Evolutionary conservation across 2,888 invertebrate genomes (phyloP).

Genomic region (Sceliomorpha sp.): DNA sequence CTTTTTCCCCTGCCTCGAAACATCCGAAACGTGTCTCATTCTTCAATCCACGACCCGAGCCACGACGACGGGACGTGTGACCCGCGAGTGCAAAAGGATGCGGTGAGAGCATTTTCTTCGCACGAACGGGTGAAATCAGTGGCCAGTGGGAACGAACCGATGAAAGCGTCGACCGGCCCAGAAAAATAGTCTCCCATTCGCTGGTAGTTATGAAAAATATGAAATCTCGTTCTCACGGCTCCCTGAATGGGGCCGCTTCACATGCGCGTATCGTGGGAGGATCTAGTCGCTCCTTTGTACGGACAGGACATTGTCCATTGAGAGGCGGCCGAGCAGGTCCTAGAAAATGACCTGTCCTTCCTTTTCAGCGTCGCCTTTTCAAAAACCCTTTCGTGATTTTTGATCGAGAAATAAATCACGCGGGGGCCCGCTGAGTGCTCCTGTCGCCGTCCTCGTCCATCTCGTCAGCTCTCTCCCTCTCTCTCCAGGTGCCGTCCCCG

Average conservation of each 20-base stretch:
- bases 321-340: conserved; percentile 73
- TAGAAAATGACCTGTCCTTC: conserved; percentile 76
- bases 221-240: conserved; percentile 80
- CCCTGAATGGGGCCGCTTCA: conserved; percentile 77
- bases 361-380: conserved; percentile 61
- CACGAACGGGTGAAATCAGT: conserved; percentile 63
- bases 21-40: too few relatives aligned
- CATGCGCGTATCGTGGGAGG: conserved; percentile 82
- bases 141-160: conserved; percentile 51
- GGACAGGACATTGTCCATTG: conserved; percentile 79
- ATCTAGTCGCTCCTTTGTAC: conserved; percentile 80
- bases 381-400: conserved; percentile 77
- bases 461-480: too few relatives aligned
- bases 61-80: conserved; percentile 19
- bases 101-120: conserved; percentile 41
- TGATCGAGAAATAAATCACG: conserved; percentile 78
- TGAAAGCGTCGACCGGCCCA: conserved; percentile 50
- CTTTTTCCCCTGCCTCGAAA: too few relatives aligned
- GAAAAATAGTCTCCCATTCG: conserved; percentile 51
- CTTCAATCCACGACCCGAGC: too few relatives aligned
- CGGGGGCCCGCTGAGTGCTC: too few relatives aligned
- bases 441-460: too few relatives aligned
- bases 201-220: conserved; percentile 79
- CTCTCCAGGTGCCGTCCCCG: conserved; percentile 3
- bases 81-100: conserved; percentile 19